phyloP scores from a whole-genome alignment of 2,113 vertebrate genomes.

The Oreotrochilus melanogaster region DNA sequence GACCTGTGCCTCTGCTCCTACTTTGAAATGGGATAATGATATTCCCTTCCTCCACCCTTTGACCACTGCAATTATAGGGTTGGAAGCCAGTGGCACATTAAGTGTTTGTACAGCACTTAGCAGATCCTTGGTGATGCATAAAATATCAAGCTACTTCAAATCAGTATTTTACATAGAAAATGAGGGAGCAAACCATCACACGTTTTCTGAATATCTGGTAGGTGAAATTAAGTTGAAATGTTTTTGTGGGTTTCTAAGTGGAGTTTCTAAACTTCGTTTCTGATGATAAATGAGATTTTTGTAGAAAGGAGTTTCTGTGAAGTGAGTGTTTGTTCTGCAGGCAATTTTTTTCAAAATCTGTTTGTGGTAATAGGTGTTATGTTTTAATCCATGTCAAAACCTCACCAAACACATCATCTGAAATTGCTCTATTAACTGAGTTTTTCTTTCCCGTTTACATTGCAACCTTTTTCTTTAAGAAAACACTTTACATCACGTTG shows the following conservation, averaged over 20 bases:
- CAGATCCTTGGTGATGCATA: neutral
- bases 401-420: conserved; percentile 42
- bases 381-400: conserved; percentile 13
- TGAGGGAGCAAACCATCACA: neutral
- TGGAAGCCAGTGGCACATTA: neutral
- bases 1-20: conserved; percentile 1
- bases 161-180: neutral
- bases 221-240: neutral
- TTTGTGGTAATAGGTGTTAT: neutral
- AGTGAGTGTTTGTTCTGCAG: neutral
- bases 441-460: conserved; percentile 64
- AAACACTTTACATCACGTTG: conserved; percentile 75
- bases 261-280: neutral
- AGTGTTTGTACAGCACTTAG: conserved; percentile 41
- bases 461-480: conserved; percentile 70
- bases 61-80: conserved; percentile 25
- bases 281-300: neutral
- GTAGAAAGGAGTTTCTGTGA: neutral
- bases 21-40: conserved; percentile 55
- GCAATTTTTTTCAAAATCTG: neutral
- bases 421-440: conserved; percentile 42
- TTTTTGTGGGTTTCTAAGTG: neutral
- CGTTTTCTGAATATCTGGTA: neutral
- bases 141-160: conserved; percentile 24
- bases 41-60: conserved; percentile 35